Base-by-base conservation (phyloP, 2,797 vertebrate species). In the Anabas testudineus region DNA sequence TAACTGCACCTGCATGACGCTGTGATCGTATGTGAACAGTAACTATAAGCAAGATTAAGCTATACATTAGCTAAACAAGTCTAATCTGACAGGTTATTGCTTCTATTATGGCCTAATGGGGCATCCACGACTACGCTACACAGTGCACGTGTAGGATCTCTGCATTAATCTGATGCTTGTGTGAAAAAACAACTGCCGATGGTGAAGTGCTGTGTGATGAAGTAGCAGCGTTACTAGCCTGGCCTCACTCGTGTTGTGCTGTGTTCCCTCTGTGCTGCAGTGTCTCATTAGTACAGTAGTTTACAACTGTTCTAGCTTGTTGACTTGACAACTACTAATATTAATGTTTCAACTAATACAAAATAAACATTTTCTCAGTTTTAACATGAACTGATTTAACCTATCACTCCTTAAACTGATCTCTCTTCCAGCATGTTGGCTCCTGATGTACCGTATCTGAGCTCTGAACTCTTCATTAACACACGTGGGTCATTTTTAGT, bases 381-480 rank as follows among this genome's bases (percentile, higher is more conserved):
- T 41, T 62, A 48, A 72, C 63, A 30, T 4, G 21, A 22, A 1
- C 32, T 3, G 21, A 45, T 30, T 16, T 69, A 82, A 84, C 55
- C 6, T 49, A 48, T 63, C 24, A 54, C 64, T 64, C 6, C 30
- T 62, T 21, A 2, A 71, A 51, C 57, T 30, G 7, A 3, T 60
- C 54, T 84, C 55, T 80, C 57, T 72, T 80, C 37, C 83, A 88
- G 86, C 87, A 71, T 81, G 82, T n/a, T 30, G 55, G 37, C 47
- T 34, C 16, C 49, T 56, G 49, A 43, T n/a, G 37, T 22, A 5
- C 37, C 34, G 68, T 70, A 52, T 49, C 39, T 18, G 51, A 81
- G 53, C 48, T 58, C 46, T n/a, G 18, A 42, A 19, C 36, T 42
- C 7, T 72, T 74, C 54, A 64, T 36, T 80, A 75, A 74, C 63